Evolutionary conservation across 2,888 invertebrate species (phyloP), one percentile per base, ranked within the genome.

Genomic region (Orchesella flavescens): DNA sequence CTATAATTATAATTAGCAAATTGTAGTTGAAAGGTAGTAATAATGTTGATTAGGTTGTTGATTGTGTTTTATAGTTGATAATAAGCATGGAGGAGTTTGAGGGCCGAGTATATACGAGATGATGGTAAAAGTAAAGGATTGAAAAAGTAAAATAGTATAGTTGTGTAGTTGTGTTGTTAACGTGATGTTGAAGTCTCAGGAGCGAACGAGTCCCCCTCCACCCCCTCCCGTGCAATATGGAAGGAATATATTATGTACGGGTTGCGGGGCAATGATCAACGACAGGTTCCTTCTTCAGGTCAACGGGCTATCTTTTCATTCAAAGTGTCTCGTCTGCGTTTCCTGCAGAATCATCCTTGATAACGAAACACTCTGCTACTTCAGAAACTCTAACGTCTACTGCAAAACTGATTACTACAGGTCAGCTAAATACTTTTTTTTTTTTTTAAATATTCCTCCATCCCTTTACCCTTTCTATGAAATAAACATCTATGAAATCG

Each of bases 381-480:
- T 91, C 85, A 89, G 89, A 82, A 90, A 90, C 68, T 90, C 90
- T 85, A 89, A 89, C 83, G 90, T 91, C 83, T 91, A 91, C 89
- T 91, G 91, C 89, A 89, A 90, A 84, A 86, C 89, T 69, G 91
- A 91, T 88, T 91, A 91, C 88, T 89, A 90, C 86, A 91, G 91
- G 91, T 91, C 89, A 82, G 84, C 23, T 43, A 19, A 7, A 10
- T 59, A 21, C n/a, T 57, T 73, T n/a, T 57, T 24, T 12, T 66
- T 24, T 7, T 34, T 7, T 2, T 34, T 34, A n/a, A n/a, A n/a
- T n/a, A n/a, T n/a, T n/a, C n/a, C n/a, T n/a, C n/a, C n/a, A n/a
- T n/a, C n/a, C n/a, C n/a, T n/a, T n/a, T n/a, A n/a, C n/a, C n/a
- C n/a, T n/a, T n/a, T n/a, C n/a, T n/a, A n/a, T n/a, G n/a, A n/a